These are phyloP conservation scores for Brachyopa scutellaris DNA, from an alignment of 2,888 invertebrate species.

Conservation along the genomic window DNA sequence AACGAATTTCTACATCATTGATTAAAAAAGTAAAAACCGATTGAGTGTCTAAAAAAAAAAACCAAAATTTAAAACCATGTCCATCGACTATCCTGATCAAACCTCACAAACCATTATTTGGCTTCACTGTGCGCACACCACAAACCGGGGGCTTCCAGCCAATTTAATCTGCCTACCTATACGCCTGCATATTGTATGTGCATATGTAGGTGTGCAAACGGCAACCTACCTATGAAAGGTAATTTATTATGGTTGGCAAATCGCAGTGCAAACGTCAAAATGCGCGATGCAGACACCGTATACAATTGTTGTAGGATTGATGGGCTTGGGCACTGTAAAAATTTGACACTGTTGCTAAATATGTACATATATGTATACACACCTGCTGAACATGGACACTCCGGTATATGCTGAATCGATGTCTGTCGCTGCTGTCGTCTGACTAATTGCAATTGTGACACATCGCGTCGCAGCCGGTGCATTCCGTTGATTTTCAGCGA, in stretches of 20 bases:
- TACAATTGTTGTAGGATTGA: conserved; percentile 53
- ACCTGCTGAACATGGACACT: conserved; percentile 90
- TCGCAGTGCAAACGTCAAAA: conserved; percentile 71
- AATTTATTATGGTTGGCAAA: conserved; percentile 72
- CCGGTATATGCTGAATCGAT: conserved; percentile 76
- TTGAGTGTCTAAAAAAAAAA: conserved; percentile 56
- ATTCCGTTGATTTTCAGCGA: conserved; percentile 79
- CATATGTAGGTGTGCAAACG: background rate
- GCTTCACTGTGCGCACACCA: conserved; percentile 60
- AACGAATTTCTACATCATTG: conserved; percentile 57
- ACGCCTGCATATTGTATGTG: background rate
- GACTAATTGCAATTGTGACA: conserved; percentile 80
- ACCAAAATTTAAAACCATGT: conserved; percentile 3
- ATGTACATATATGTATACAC: too few species aligned
- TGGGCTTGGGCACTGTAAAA: conserved; percentile 26
- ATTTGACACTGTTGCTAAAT: conserved; percentile 67
- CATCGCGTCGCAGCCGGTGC: conserved; percentile 81
- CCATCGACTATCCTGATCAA: conserved; percentile 31
- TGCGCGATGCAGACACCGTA: conserved; percentile 58
- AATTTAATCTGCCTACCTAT: conserved; percentile 69
- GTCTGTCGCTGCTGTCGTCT: conserved; percentile 80
- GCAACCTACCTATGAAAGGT: conserved; percentile 51
- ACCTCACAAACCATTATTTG: conserved; percentile 58
- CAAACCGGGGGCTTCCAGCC: conserved; percentile 65
- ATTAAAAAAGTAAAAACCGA: conserved; percentile 70